Evolutionary conservation across 2,888 invertebrate species (phyloP), one percentile per base, ranked within the genome.

Genomic region (Philhelius pedissequus): DNA sequence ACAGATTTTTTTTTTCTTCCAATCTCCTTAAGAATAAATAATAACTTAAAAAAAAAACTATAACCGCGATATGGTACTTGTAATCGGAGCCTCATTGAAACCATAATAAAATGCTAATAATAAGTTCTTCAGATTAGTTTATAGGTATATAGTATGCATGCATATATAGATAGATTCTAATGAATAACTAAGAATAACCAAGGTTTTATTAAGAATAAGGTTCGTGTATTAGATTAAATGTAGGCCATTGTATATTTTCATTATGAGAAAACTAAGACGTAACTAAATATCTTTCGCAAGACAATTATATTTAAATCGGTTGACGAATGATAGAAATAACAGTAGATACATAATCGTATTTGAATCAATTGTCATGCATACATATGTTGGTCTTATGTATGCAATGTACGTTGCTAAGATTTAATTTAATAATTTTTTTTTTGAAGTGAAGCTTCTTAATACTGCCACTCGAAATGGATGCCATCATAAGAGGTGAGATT

Each of bases 21-120:
- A 38, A 56, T 43, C 6, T 80, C 20, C 62, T 80, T 69, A 56
- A 68, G 75, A 64, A 62, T 38, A 60, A 11, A 27, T 22, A 22
- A 40, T 60, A 48, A 13, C 20, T 9, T 20, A 38, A 43, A 45
- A 54, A 13, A 35, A n/a, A 25, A 43, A 52, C 8, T n/a, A 18
- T 7, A n/a, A 25, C n/a, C 35, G 18, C 35, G 18, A 76, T 30
- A 18, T 18, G 2, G 45, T 77, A 73, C 78, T 82, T 82, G 82
- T 32, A 62, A 77, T 82, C 71, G 70, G 68, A 77, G 62, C 60
- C 68, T 48, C 54, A 48, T 77, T 82, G 60, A 45, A 45, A 64
- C 25, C 70, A 60, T 62, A 43, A 38, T 58, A 68, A 6, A 15
- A 20, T 48, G 48, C 74, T 60, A 52, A 66, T 71, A 73, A 40